Conservation (phyloP, 2,797 vertebrate species). For the Lithobates pipiens region DNA sequence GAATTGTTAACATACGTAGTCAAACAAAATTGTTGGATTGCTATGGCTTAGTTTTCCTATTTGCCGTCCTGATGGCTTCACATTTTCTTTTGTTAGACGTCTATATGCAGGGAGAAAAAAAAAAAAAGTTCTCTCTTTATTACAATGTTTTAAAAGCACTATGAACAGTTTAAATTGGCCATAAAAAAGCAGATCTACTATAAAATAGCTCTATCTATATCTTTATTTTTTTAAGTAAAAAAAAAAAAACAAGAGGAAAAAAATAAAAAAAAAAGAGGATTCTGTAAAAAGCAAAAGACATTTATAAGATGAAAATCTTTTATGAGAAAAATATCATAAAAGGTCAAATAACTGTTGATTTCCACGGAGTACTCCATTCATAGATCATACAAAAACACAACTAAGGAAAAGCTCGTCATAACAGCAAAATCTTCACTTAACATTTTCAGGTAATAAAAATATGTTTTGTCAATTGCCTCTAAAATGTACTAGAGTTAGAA, state of each 20-base stretch:
- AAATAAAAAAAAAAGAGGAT: background rate
- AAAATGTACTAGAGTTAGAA: constrained; percentile 14
- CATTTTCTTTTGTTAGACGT: constrained; percentile 95
- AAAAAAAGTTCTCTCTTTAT: constrained; percentile 60
- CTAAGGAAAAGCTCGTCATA: background rate
- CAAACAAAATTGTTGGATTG: constrained; percentile 91
- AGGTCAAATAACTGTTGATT: background rate
- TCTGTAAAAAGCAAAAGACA: background rate
- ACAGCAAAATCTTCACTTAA: constrained; percentile 4
- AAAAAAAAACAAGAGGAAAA: constrained; percentile 35
- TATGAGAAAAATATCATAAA: background rate
- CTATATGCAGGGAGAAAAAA: constrained; percentile 71
- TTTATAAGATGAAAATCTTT: background rate
- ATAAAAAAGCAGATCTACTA: constrained; percentile 6
- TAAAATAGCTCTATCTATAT: background rate
- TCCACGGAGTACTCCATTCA: background rate
- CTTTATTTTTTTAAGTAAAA: no score
- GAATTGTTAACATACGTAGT: constrained; percentile 77
- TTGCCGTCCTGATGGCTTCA: constrained; percentile 88
- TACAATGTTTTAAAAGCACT: constrained; percentile 12
- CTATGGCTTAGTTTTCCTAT: constrained; percentile 89
- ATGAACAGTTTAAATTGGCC: constrained; percentile 20
- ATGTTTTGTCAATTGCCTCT: background rate
- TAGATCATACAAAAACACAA: constrained; percentile 2
- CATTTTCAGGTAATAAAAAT: constrained; percentile 12